Evolutionary conservation across 1,140 invertebrate genomes (phyloP), one percentile per base, ranked within the genome.

Genomic region (Trissolcus basalis): DNA sequence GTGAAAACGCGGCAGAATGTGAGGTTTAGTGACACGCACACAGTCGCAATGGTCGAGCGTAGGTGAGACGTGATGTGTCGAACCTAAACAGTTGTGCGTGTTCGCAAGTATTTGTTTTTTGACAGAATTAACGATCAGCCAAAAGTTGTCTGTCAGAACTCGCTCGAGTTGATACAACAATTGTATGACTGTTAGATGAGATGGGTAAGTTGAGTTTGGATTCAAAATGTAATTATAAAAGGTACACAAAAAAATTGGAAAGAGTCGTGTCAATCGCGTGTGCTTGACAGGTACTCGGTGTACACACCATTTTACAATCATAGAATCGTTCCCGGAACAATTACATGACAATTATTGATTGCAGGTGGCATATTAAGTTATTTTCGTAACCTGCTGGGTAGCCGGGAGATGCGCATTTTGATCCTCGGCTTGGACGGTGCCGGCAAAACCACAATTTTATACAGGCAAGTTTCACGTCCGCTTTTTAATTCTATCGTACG

Each of bases 391-490:
- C 90, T 98, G 71, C 90, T 99, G 81, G 97, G 97, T 16, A 95
- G 94, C 68, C 92, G 96, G 78, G 98, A 99, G 91, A 97, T 99
- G 93, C 91, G 98, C 82, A 99, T 99, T 86, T 89, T 99, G 68
- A 99, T 99, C 83, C 91, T 99, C 36, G 98, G 98, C 9, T 90
- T 99, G 59, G 98, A 99, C 89, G 98, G 98, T 58, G 96, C 96
- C 85, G 97, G 97, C 72, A 99, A 99, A 92, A 99, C 98, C 7
- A 99, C 98, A 53, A 99, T 99, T 89, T 90, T 99, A 43, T 99
- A 99, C 89, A 94, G 96, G 90, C 84, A 56, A 70, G 47, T 47
- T 54, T 13, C 11, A 9, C 10, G 19, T 8, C 5, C 15, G 32
- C 35, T n/a, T 14, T 27, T 54, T 54, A 44, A 51, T 0, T 48